Percentiles rank a stretch among this genome's conserved stretches.
Evolutionary conservation across 2,113 vertebrate genomes (phyloP).

Genomic region (Agapornis roseicollis): DNA sequence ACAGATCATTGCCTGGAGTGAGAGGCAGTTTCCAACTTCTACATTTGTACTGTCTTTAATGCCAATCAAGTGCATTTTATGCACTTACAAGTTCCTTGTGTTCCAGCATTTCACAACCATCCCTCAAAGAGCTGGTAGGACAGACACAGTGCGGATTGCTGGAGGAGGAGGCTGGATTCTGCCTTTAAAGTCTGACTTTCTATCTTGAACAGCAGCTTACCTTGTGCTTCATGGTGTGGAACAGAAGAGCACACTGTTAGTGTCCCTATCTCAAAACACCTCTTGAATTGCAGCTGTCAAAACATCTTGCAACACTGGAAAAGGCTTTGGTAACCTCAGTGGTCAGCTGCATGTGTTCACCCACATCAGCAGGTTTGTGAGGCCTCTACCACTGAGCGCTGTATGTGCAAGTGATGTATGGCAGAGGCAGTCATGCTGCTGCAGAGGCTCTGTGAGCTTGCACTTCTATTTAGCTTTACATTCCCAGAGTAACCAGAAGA

Average conservation of each 20-base stretch:
- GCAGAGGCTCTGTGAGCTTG: not conserved
- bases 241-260: not conserved
- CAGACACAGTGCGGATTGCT: not conserved
- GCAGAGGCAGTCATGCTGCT: not conserved
- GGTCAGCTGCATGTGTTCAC: not conserved
- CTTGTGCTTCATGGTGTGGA: not conserved
- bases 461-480: not conserved
- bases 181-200: not conserved
- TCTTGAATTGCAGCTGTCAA: not conserved
- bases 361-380: not conserved
- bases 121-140: not conserved
- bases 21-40: not conserved
- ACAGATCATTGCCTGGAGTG: not conserved
- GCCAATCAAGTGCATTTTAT: rapidly evolving
- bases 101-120: not conserved
- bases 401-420: not conserved
- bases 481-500: not conserved
- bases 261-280: not conserved
- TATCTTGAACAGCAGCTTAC: not conserved
- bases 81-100: not conserved
- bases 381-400: not conserved
- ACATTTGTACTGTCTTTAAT: not conserved
- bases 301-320: not conserved
- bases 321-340: not conserved
- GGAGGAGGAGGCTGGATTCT: not conserved